phyloP scores from a whole-genome alignment of 2,888 invertebrate genomes.

The Embidobia sp. region DNA sequence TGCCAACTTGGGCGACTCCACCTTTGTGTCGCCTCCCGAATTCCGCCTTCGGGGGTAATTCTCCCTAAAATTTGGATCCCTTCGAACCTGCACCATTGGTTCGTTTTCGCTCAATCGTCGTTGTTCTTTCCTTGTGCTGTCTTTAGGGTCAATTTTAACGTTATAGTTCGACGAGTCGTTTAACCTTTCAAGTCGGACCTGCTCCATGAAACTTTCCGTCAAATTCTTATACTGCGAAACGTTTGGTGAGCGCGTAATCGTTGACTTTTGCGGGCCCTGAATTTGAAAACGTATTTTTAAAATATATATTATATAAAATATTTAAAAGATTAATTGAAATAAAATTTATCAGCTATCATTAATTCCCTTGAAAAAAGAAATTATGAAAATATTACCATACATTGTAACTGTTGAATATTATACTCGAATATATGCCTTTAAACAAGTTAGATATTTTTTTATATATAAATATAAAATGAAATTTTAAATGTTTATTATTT shows the following conservation, averaged over 20 bases:
- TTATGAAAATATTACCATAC: too few species aligned
- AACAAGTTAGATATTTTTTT: too few species aligned
- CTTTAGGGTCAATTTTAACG: conserved; percentile 73
- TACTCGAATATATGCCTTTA: too few species aligned
- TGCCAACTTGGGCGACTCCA: conserved; percentile 69
- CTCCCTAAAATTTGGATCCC: conserved; percentile 73
- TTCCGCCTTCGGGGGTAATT: conserved; percentile 76
- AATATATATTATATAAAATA: too few species aligned
- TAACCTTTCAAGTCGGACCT: conserved; percentile 73
- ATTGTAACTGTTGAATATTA: too few species aligned
- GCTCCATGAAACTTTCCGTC: conserved; percentile 75
- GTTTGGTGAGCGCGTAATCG: conserved; percentile 76
- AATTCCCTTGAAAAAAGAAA: too few species aligned
- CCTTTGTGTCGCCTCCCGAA: conserved; percentile 78
- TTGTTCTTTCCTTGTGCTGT: conserved; percentile 69
- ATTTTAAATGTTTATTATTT: too few species aligned
- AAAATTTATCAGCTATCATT: too few species aligned
- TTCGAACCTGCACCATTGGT: conserved; percentile 65
- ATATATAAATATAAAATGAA: too few species aligned
- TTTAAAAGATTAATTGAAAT: too few species aligned
- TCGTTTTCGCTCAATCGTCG: conserved; percentile 74
- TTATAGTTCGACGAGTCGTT: conserved; percentile 77
- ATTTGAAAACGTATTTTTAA: conserved; percentile 4
- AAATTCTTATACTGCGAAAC: conserved; percentile 76
- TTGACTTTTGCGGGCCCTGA: conserved; percentile 73